Base-by-base conservation (phyloP, 2,888 invertebrate genomes). In the Encarsia formosa region DNA sequence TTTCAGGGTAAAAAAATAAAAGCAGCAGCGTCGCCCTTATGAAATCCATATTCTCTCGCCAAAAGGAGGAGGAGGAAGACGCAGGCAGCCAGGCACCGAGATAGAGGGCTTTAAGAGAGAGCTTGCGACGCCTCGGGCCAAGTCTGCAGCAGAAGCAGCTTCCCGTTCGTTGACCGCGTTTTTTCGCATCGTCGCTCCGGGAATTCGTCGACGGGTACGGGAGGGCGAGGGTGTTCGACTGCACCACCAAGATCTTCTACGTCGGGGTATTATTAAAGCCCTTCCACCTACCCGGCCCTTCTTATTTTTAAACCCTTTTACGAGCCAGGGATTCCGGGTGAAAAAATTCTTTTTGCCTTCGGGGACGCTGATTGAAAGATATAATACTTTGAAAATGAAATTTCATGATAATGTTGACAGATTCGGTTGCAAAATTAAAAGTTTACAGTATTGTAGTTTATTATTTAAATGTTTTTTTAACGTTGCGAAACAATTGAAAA, bases 111-210 rank as follows among this genome's bases (percentile, higher is more conserved):
- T n/a, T n/a, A n/a, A n/a, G n/a, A n/a, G n/a, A n/a, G n/a, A n/a
- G n/a, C n/a, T n/a, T n/a, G n/a, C n/a, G n/a, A n/a, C n/a, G 57
- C 49, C 57, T 56, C 52, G 37, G 39, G 56, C 58, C 47, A 19
- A 50, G 47, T 50, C 50, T 53, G 58, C 55, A 46, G 47, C 53
- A 49, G 56, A 46, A 54, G 54, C 57, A 50, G 53, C 54, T 29
- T 15, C 35, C 26, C 52, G 56, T 52, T 56, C 52, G 35, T 56
- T 56, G 56, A 56, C 56, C 56, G 52, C 34, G 39, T 56, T 51
- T 56, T 23, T 49, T 49, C 46, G 50, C 43, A 50, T 43, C 54
- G 34, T 32, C 41, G 19, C 31, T 23, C 26, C 6, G 11, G 26
- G 6, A 11, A 26, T n/a, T n/a, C n/a, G n/a, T n/a, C n/a, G n/a